Percentiles rank a stretch among this genome's conserved stretches.
phyloP scores from a whole-genome alignment of 2,888 invertebrate genomes.

The Agrotis ipsilon region DNA sequence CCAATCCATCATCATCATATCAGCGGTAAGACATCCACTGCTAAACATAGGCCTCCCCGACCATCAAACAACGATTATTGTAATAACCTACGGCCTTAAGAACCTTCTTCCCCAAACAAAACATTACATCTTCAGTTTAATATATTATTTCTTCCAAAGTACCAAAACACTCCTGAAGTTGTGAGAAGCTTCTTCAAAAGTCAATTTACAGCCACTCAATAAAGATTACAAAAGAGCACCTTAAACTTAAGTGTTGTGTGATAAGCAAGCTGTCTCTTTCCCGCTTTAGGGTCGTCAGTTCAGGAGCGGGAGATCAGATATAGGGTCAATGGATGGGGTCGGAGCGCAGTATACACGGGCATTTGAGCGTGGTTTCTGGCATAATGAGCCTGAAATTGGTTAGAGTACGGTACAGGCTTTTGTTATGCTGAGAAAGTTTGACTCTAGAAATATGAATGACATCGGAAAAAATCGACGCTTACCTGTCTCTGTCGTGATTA shows the following conservation, averaged over 20 bases:
- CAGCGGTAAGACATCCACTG: no score
- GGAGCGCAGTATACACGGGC: background rate
- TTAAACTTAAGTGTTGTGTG: slow-evolving; percentile 77
- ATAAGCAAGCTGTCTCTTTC: slow-evolving; percentile 72
- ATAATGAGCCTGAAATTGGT: background rate
- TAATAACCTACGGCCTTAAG: slow-evolving; percentile 25
- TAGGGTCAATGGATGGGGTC: slow-evolving; percentile 59
- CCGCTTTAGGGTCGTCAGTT: slow-evolving; percentile 70
- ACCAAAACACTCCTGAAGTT: slow-evolving; percentile 61
- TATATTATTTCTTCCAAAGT: slow-evolving; percentile 47
- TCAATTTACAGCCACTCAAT: slow-evolving; percentile 80
- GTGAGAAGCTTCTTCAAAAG: slow-evolving; percentile 66
- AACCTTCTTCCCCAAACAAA: slow-evolving; percentile 53
- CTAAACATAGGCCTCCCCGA: no score
- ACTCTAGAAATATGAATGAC: background rate
- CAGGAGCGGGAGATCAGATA: slow-evolving; percentile 52
- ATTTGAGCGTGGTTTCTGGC: slow-evolving; percentile 13
- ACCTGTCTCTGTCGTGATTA: no score
- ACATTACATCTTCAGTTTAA: slow-evolving; percentile 56
- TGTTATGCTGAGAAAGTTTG: background rate
- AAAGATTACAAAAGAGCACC: slow-evolving; percentile 77
- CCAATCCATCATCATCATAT: no score
- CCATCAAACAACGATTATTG: no score
- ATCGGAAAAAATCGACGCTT: no score
- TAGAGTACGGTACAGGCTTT: background rate